Conservation (phyloP, 2,797 vertebrate genomes). For the Sebastes matsubarae region DNA sequence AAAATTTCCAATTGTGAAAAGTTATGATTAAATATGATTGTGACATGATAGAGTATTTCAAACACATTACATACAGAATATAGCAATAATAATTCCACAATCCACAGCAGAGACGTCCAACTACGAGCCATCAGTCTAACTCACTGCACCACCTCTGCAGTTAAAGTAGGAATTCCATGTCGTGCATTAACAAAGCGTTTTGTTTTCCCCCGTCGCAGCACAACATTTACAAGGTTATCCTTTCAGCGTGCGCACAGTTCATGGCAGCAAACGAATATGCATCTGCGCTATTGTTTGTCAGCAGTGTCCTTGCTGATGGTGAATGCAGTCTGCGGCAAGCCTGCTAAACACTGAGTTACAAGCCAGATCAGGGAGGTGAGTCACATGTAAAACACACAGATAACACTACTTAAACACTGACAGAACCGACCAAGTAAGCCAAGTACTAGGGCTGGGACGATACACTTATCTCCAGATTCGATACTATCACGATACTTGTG, state of each 20-base stretch:
- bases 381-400: neutral
- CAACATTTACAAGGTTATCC: neutral
- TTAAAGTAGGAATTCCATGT: neutral
- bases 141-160: neutral
- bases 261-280: neutral
- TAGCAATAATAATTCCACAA: neutral
- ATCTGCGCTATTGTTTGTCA: neutral
- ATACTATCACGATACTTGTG: no score
- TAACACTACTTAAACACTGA: neutral
- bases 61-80: neutral
- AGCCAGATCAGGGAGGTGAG: neutral
- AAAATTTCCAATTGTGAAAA: neutral
- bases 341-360: neutral
- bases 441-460: rapidly evolving
- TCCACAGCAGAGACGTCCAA: neutral
- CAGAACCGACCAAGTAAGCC: no score
- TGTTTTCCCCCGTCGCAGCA: neutral
- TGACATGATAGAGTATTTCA: neutral
- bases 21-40: neutral
- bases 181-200: neutral
- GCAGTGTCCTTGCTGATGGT: neutral
- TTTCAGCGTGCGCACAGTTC: neutral
- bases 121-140: neutral
- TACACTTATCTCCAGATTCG: rapidly evolving
- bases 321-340: neutral